These are phyloP conservation scores for Ciconia nigra DNA, from an alignment of 2,797 vertebrate species.

Conservation along the genomic window DNA sequence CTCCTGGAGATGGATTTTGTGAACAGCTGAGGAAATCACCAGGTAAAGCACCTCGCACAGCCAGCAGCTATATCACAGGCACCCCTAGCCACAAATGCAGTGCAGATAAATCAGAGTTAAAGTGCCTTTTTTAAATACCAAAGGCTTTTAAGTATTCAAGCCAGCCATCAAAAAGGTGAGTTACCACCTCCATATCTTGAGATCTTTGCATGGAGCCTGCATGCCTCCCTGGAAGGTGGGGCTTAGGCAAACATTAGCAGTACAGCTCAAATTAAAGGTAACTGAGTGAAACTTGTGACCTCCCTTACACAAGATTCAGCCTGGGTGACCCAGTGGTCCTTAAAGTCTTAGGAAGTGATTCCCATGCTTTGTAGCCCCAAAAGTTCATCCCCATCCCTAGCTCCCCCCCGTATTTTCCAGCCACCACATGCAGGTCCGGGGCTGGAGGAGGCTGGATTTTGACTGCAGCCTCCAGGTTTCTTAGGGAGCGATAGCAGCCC, in stretches of 20 bases:
- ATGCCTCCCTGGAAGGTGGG: slow-evolving; percentile 30
- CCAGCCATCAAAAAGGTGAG: slow-evolving; percentile 36
- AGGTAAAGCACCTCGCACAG: not conserved
- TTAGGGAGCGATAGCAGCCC: not conserved
- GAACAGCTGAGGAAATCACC: slow-evolving; percentile 32
- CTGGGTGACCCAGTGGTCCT: not conserved
- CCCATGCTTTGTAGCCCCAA: not conserved
- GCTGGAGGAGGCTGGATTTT: not conserved
- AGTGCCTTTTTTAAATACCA: slow-evolving; percentile 55
- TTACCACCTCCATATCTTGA: slow-evolving; percentile 29
- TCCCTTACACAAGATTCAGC: not conserved
- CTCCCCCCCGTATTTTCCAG: not conserved
- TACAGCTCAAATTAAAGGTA: not conserved
- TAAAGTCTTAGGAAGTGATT: not conserved
- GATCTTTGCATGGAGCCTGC: slow-evolving; percentile 50
- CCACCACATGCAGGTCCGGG: not conserved
- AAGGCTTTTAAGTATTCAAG: slow-evolving; percentile 41
- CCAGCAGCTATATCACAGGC: slow-evolving; percentile 27
- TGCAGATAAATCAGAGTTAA: slow-evolving; percentile 49
- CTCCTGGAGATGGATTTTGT: slow-evolving; percentile 12
- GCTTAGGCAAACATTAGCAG: slow-evolving; percentile 16
- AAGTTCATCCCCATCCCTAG: not conserved
- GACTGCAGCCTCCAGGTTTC: not conserved
- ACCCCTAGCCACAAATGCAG: not conserved
- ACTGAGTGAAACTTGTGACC: not conserved